Percentiles rank a stretch among this genome's conserved stretches.
Evolutionary conservation across 2,888 invertebrate genomes (phyloP).

Genomic region (Noctua fimbriata): DNA sequence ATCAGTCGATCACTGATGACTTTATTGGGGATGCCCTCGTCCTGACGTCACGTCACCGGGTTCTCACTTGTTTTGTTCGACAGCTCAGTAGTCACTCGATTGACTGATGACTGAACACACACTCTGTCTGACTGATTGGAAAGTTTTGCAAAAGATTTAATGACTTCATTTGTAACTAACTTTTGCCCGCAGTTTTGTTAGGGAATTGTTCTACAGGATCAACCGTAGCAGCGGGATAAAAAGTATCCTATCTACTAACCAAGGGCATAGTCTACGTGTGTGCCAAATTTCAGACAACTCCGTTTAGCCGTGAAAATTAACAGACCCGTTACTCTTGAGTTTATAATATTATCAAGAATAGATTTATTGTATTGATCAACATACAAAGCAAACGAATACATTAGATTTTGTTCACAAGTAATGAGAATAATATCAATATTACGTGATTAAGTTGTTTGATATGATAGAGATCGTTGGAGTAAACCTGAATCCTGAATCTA

Average conservation of each 20-base stretch:
- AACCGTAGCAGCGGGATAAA: not conserved
- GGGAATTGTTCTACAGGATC: not conserved
- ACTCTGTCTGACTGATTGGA: slow-evolving; percentile 37
- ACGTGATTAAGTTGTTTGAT: not conserved
- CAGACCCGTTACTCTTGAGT: not conserved
- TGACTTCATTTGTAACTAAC: slow-evolving; percentile 1
- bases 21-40: slow-evolving; percentile 58
- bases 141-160: slow-evolving; percentile 7
- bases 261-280: not conserved
- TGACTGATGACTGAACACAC: no score
- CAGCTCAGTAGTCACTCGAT: slow-evolving; percentile 23
- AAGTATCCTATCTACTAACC: not conserved
- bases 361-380: slow-evolving; percentile 14
- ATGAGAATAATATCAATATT: not conserved
- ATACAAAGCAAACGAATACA: not conserved
- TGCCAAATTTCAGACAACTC: not conserved
- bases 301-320: not conserved
- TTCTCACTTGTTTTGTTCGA: slow-evolving; percentile 20
- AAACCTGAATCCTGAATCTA: not conserved
- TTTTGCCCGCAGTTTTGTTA: not conserved
- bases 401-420: not conserved
- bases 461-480: no score
- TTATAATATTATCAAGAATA: not conserved
- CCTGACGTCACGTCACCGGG: slow-evolving; percentile 25
- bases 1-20: slow-evolving; percentile 45